Evolutionary conservation across 2,113 vertebrate species (phyloP), one percentile per base, ranked within the genome.

Genomic region (Dipodomys ordii): DNA sequence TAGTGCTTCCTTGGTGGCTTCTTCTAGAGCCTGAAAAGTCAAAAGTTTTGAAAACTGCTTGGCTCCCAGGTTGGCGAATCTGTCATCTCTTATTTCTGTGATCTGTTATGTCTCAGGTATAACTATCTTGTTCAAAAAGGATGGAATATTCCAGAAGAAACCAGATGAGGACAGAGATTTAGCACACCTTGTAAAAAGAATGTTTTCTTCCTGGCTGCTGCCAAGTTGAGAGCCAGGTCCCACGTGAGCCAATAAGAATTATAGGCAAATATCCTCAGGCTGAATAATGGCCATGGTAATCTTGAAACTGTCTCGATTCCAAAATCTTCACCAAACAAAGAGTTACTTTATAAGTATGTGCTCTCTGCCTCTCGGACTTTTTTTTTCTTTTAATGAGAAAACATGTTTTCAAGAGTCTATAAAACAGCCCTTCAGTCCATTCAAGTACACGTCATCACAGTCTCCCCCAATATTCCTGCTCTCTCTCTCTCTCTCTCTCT

Each of bases 91-190:
- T 30, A 7, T 27, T 23, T 57, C 23, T 62, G 73, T 49, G 27
- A 92, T 65, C 83, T 92, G 62, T 80, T 78, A 78, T 64, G 12
- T 92, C 39, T n/a, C 1, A 6, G 18, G 16, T 85, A 78, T 93
- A 93, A 74, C 74, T 16, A n/a, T 67, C 32, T 3, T 67, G 82
- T 73, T 73, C 79, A 84, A 87, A 62, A 28, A 88, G 44, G 6
- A 25, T 83, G 35, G 86, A 90, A 77, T 57, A 39, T 76, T 90
- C 90, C 87, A 90, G 72, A 90, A 72, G 90, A 74, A 88, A 27
- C 78, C 76, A 79, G 30, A 1, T 67, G 79, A 79, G n/a, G 28
- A 23, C 78, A 71, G 18, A 76, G 19, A 3, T 49, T 89, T 67
- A 78, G 15, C 0, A 7, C 65, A 57, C 53, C 53, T 57, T 57